These are phyloP conservation scores for Spea multiplicata DNA, from an alignment of 2,113 vertebrate genomes.

Conservation along the genomic window DNA sequence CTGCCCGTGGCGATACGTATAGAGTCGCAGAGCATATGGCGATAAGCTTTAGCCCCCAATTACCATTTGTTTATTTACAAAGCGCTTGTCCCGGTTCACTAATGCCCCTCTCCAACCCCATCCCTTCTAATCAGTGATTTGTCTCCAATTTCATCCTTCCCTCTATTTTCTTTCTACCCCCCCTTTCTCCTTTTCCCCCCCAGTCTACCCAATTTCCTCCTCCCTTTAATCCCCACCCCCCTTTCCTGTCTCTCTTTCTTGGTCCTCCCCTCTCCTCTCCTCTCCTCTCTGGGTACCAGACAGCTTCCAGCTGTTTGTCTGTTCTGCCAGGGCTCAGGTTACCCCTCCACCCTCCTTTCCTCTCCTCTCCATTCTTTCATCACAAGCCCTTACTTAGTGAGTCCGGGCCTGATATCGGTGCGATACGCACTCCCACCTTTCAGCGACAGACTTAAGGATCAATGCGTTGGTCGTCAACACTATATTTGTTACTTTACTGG, in stretches of 20 bases:
- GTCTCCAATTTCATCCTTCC: not conserved
- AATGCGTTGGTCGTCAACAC: not conserved
- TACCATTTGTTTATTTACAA: too few relatives aligned
- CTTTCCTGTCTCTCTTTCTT: slow-evolving; percentile 9
- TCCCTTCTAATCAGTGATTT: too few relatives aligned
- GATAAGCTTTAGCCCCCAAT: too few relatives aligned
- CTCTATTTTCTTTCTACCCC: not conserved
- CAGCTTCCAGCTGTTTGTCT: slow-evolving; percentile 15
- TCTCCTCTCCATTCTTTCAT: not conserved
- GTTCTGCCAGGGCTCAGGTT: not conserved
- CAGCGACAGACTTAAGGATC: not conserved
- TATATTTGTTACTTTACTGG: not conserved
- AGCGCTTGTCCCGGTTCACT: too few relatives aligned
- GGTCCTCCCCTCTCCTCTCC: not conserved
- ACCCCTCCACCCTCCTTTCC: not conserved
- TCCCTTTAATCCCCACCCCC: slow-evolving; percentile 20
- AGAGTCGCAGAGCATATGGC: too few relatives aligned
- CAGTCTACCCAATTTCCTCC: not conserved
- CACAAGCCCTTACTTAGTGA: not conserved
- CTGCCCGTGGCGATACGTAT: too few relatives aligned
- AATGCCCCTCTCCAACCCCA: too few relatives aligned
- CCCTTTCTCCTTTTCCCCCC: not conserved
- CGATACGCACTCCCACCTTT: not conserved
- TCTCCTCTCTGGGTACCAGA: slow-evolving; percentile 23
- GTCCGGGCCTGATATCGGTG: not conserved